These are phyloP conservation scores for Nixonia krombeini DNA, from an alignment of 1,140 invertebrate genomes.

Conservation along the genomic window DNA sequence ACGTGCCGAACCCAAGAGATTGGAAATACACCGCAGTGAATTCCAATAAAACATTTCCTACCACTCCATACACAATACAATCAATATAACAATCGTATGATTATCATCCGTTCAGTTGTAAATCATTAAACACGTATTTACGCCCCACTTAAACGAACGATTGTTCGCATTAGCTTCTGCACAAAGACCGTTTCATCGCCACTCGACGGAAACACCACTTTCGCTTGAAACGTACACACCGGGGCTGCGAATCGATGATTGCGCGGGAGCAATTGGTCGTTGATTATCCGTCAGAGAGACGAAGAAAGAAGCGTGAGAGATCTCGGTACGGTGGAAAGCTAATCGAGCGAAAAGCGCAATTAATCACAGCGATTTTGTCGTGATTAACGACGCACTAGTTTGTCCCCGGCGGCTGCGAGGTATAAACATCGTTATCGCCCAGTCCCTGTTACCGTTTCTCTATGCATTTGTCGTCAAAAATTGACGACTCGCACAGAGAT, in stretches of 20 bases:
- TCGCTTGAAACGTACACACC: neutral
- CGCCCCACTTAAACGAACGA: no score
- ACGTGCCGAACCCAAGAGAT: no score
- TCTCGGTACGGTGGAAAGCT: neutral
- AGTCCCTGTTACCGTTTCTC: no score
- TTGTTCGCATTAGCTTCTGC: no score
- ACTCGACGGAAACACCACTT: neutral
- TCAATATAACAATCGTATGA: no score
- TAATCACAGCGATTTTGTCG: conserved; percentile 59
- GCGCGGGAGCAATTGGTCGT: conserved; percentile 2
- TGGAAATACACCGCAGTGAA: neutral
- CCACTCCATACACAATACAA: no score
- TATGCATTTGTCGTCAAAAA: no score
- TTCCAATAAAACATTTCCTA: no score
- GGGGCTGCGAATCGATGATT: conserved; percentile 1
- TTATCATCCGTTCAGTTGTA: no score
- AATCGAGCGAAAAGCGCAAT: conserved; percentile 35
- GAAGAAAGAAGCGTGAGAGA: conserved; percentile 17
- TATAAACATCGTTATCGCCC: conserved; percentile 29
- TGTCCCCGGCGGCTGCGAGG: conserved; percentile 28
- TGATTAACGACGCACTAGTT: conserved; percentile 54
- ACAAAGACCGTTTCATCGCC: no score
- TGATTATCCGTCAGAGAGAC: conserved; percentile 3
- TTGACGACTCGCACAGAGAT: no score
- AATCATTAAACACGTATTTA: no score